Evolutionary conservation across 1,140 invertebrate species (phyloP), one percentile per base, ranked within the genome.

Genomic region (Psilanteris sp.): DNA sequence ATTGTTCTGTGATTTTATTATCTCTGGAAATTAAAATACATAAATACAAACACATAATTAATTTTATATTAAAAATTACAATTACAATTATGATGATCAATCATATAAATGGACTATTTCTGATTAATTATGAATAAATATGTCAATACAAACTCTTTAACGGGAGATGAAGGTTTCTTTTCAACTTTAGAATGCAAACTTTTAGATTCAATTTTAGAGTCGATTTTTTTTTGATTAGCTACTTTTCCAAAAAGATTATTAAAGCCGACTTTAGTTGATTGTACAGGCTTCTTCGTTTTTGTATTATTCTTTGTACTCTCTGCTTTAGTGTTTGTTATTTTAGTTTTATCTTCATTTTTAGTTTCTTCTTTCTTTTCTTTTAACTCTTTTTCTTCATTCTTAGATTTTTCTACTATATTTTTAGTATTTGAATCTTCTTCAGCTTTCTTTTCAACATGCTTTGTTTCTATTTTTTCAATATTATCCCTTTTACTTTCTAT

Each of bases 191-290:
- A 15, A 55, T 39, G 13, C 3, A 13, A 11, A 34, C 1, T 48
- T 44, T 66, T 66, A 0, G 10, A 13, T 13, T 39, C 32, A 7
- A 14, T n/a, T n/a, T n/a, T n/a, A n/a, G n/a, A n/a, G n/a, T n/a
- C 13, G 2, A 1, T 10, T 39, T 59, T 62, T 7, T 59, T 32
- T 16, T 79, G 81, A 39, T 67, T 81, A 4, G 10, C 9, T 5
- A 39, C 54, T 76, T 80, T 86, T 15, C 77, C 78, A 77, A 86
- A 87, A 3, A 87, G 59, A 73, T 81, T 83, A 16, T 77, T 78
- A 24, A 84, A 82, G 4, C 83, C 83, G 48, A 78, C 54, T 48
- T 81, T 66, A 1, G 71, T 77, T 6, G 78, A 71, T 16, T 79
- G 79, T 4, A 81, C 26, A 4, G 78, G 76, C 46, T 83, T 82